Evolutionary conservation across 35 echinoderm and acorn worm species (phyloP).

Genomic region (Ophioderma brevispina): DNA sequence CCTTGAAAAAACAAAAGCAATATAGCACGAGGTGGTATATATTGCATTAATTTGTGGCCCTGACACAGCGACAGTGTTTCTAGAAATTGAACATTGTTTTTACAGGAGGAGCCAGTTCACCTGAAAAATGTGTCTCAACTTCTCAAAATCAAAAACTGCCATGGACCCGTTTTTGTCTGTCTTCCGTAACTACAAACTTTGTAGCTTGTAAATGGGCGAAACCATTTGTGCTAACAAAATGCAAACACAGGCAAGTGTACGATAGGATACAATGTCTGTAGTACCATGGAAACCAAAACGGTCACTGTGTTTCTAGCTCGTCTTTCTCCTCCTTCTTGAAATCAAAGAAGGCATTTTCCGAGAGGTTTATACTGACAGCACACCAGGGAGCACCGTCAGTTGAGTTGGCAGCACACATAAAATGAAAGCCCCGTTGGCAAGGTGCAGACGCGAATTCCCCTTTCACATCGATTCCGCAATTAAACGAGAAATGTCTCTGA

Average conservation of each 20-base stretch:
- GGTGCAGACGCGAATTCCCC: background rate
- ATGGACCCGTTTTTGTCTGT: too few species aligned
- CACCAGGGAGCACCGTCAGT: background rate
- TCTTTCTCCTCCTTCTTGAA: background rate
- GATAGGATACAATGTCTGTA: background rate
- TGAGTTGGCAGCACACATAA: constrained; percentile 7
- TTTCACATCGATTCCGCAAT: constrained; percentile 59
- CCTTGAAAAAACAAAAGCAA: too few species aligned
- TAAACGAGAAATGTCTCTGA: constrained; percentile 51
- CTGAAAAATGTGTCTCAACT: too few species aligned
- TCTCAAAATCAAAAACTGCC: too few species aligned
- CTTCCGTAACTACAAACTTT: background rate
- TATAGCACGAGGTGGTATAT: too few species aligned
- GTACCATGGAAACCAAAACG: background rate
- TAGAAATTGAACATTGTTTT: background rate
- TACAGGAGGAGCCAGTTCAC: too few species aligned
- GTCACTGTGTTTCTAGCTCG: background rate
- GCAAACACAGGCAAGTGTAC: background rate
- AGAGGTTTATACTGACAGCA: constrained; percentile 4
- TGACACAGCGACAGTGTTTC: background rate
- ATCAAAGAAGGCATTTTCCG: background rate
- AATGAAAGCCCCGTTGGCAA: constrained; percentile 5
- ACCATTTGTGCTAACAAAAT: background rate
- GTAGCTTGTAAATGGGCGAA: background rate
- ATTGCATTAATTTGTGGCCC: background rate